These are phyloP conservation scores for Octonoba sinensis DNA, from an alignment of 2,888 invertebrate genomes.

Conservation along the genomic window DNA sequence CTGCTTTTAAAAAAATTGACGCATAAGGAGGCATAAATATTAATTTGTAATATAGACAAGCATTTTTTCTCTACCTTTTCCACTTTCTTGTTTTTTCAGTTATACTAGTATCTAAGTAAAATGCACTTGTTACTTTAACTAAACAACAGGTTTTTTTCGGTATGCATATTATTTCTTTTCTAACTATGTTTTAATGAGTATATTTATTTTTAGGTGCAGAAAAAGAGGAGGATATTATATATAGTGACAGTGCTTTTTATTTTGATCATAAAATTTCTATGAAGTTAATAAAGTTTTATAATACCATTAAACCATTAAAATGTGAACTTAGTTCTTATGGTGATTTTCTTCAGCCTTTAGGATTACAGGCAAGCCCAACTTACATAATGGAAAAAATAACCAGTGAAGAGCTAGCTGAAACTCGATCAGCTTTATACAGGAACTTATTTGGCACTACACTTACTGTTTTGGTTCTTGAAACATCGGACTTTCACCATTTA, in stretches of 20 bases:
- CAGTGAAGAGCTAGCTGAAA: conserved; percentile 68
- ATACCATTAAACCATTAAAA: conserved; percentile 68
- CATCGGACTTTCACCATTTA: conserved; percentile 72
- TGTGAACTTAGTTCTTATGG: conserved; percentile 74
- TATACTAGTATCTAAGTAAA: too few species aligned
- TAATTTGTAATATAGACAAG: too few species aligned
- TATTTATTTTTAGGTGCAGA: conserved; percentile 43
- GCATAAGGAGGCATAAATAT: too few species aligned
- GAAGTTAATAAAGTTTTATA: conserved; percentile 69
- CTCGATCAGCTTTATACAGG: conserved; percentile 69
- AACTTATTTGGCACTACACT: conserved; percentile 69
- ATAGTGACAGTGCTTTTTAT: conserved; percentile 73
- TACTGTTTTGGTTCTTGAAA: conserved; percentile 70
- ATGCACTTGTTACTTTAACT: too few species aligned
- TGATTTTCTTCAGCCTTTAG: conserved; percentile 73
- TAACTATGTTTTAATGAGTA: too few species aligned
- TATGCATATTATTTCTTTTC: too few species aligned
- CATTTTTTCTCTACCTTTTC: background rate
- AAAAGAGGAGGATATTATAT: conserved; percentile 68
- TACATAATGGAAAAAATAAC: conserved; percentile 69
- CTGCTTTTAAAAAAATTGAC: too few species aligned
- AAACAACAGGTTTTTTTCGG: too few species aligned
- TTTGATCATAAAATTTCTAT: conserved; percentile 70
- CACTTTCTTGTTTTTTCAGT: too few species aligned
- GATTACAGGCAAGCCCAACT: conserved; percentile 68